Conservation (phyloP, 2,113 vertebrate species). For the Anhinga rufa region DNA sequence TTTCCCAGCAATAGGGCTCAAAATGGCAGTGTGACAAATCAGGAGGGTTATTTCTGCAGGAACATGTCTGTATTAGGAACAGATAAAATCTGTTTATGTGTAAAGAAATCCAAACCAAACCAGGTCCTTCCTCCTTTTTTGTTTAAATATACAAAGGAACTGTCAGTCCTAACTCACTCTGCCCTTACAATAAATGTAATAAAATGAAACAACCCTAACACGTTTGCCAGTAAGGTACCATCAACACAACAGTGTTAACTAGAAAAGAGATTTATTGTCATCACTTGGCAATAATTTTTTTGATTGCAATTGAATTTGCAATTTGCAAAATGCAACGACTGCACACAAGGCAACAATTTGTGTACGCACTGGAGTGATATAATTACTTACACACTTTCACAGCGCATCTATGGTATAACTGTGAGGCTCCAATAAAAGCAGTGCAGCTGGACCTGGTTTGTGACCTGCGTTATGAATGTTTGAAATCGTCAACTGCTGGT, state of each 20-base stretch:
- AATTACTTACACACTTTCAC: neutral
- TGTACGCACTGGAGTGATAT: neutral
- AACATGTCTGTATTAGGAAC: neutral
- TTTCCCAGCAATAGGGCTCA: neutral
- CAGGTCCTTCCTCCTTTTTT: neutral
- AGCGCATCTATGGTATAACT: neutral
- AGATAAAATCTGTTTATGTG: neutral
- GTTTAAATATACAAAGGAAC: neutral
- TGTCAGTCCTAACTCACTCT: neutral
- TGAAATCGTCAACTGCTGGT: neutral
- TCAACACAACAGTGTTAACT: too few relatives aligned
- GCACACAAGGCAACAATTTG: neutral
- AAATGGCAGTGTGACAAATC: neutral
- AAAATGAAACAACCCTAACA: neutral
- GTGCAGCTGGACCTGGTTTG: neutral
- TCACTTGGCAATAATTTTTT: neutral
- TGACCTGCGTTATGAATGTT: accelerated
- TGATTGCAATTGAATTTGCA: too few relatives aligned
- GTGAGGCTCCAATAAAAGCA: neutral
- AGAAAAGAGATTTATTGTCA: neutral
- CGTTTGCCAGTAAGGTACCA: neutral
- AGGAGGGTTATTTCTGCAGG: neutral
- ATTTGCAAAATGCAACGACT: too few relatives aligned
- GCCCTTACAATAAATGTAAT: neutral
- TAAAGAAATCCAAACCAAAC: neutral